Base-by-base conservation (phyloP, 2,797 vertebrate species). In the Phalloptychus januarius region DNA sequence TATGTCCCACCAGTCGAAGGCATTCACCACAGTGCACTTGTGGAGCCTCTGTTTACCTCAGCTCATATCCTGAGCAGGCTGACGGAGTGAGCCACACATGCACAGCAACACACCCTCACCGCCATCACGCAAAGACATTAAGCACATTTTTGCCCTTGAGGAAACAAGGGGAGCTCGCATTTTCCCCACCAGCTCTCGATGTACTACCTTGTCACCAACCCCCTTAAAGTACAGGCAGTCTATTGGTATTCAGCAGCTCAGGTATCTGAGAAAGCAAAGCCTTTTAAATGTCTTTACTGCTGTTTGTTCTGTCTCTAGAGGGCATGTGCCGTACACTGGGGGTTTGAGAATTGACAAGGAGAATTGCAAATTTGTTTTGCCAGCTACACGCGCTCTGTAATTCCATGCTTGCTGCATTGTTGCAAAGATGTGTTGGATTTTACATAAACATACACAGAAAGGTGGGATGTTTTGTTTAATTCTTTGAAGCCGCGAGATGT, bases 241-340 rank as follows among this genome's bases (percentile, higher is more conserved):
- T 93, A 93, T 95, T 95, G 92, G 94, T 95, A 96, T 95, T 95
- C 95, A 93, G 78, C 92, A 88, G 94, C 90, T 83, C 91, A 95
- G 94, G 94, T 95, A 93, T 94, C 94, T 95, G 79, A 95, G 93
- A 91, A 87, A 93, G 90, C 86, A 92, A 83, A 89, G 91, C 87
- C 93, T 93, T 95, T 95, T 94, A 94, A 95, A 96, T 94, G 94
- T 95, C 94, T 95, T 92, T 94, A 94, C 93, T 56, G 85, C 93
- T 94, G 94, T 95, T 94, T 94, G 87, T 91, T 91, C 92, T 93
- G 93, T 95, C 95, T 96, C 96, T 93, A 91, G 94, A 95, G 95
- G 95, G 91, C 94, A 93, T 77, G 81, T 86, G 90, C 88, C 69
- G 88, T 91, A 87, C 94, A 89, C 93, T 85, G 86, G 94, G 94